Percentiles rank a stretch among this genome's conserved stretches.
phyloP scores from a whole-genome alignment of 1,140 invertebrate genomes.

The Riptortus pedestris region DNA sequence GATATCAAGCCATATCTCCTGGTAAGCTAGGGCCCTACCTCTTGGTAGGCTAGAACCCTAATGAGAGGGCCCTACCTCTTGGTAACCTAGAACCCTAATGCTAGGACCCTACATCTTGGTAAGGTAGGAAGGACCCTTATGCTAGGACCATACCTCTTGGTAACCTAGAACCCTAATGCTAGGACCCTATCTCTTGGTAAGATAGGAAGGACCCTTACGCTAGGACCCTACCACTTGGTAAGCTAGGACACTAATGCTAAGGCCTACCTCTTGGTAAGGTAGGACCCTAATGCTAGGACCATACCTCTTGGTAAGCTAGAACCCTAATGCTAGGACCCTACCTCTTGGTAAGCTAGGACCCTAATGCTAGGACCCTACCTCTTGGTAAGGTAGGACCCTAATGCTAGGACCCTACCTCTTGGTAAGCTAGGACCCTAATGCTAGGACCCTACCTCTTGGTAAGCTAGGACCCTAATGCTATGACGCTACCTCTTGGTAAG shows the following conservation, averaged over 20 bases:
- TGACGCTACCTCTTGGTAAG: background rate
- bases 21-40: too few relatives aligned
- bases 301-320: background rate
- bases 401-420: background rate
- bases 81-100: background rate
- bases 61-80: too few relatives aligned
- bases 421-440: background rate
- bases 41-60: too few relatives aligned
- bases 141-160: background rate
- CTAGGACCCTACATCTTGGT: background rate
- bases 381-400: background rate
- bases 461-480: background rate
- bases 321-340: background rate
- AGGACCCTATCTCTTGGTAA: background rate
- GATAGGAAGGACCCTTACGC: background rate
- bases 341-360: background rate
- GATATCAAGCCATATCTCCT: constrained; percentile 48
- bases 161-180: background rate
- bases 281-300: too few relatives aligned
- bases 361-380: too few relatives aligned
- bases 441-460: background rate
- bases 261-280: too few relatives aligned
- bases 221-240: background rate
- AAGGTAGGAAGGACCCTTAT: background rate
- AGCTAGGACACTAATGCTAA: too few relatives aligned